phyloP scores from a whole-genome alignment of 2,113 vertebrate genomes.

The Rhipidura dahli region DNA sequence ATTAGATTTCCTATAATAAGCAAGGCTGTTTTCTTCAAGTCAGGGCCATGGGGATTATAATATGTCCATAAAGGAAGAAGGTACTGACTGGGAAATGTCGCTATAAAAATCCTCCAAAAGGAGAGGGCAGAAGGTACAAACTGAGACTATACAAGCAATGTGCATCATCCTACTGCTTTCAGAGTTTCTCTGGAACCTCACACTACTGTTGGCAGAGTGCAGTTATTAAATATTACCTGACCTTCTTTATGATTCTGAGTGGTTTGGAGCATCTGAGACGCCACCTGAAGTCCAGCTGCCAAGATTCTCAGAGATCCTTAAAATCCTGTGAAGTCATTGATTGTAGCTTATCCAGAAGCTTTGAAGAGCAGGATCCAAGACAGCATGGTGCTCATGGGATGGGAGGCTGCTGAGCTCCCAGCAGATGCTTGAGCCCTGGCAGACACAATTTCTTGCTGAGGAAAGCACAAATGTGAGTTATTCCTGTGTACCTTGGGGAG shows the following conservation, averaged over 20 bases:
- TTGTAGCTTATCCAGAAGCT: background rate
- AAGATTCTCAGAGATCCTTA: background rate
- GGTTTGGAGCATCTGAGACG: background rate
- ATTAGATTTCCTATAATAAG: conserved; percentile 23
- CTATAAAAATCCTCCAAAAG: background rate
- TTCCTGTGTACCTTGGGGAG: background rate
- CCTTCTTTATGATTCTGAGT: background rate
- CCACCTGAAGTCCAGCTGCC: background rate
- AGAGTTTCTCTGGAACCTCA: background rate
- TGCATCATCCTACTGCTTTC: background rate
- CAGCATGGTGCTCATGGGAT: background rate
- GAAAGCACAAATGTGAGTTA: background rate
- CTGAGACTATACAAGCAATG: background rate
- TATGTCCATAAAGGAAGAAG: background rate
- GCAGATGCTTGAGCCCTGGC: background rate
- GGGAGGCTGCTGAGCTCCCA: background rate
- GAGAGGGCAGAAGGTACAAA: background rate
- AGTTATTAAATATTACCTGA: background rate
- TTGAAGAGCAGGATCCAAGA: background rate
- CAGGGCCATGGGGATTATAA: background rate
- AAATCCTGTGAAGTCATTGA: background rate
- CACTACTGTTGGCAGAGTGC: background rate
- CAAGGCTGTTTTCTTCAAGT: background rate
- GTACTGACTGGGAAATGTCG: background rate
- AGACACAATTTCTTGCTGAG: background rate